Base-by-base conservation (phyloP, 2,797 vertebrate species). In the Sphaeramia orbicularis region DNA sequence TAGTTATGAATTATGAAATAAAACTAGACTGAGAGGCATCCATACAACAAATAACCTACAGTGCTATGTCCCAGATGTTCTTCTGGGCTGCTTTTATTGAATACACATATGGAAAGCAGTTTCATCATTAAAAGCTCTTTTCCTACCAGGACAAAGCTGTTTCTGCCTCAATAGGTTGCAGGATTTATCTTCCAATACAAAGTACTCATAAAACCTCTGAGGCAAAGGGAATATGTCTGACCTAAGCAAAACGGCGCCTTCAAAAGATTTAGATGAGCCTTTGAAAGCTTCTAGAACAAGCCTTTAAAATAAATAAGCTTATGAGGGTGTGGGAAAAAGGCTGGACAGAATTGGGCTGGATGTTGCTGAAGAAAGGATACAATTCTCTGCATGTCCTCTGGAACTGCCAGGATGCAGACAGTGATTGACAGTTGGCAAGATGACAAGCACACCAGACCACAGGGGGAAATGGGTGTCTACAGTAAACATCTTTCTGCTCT, bases 391-490 rank as follows among this genome's bases (percentile, higher is more conserved):
- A 11, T 74, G 71, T 74, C 71, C 76, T 58, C 65, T 71, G 63
- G 72, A 16, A 71, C 65, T 68, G 65, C 64, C 38, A 68, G 64
- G 68, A 75, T 60, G 67, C 3, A 44, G 71, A 73, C 54, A 27
- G 55, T 91, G 88, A 93, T 67, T 92, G 91, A 90, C 91, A 90
- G 87, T 62, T 72, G 63, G 74, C 4, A 27, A 81, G 76, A 87
- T 77, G 86, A 89, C 80, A 83, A 83, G 48, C 79, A 74, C 73
- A 66, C 41, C 57, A 72, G 60, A 76, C 58, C 71, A 42, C 30
- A 50, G 74, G 83, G 54, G 66, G 58, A 82, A 52, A 78, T 42
- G 65, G 45, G 36, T 27, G 74, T 77, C 63, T 36, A 59, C 63
- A 69, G 65, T 51, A 82, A 86, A 88, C 74, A 81, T 21, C 58